Evolutionary conservation across 2,888 invertebrate genomes (phyloP).

Genomic region (Cheiracanthium punctorium): DNA sequence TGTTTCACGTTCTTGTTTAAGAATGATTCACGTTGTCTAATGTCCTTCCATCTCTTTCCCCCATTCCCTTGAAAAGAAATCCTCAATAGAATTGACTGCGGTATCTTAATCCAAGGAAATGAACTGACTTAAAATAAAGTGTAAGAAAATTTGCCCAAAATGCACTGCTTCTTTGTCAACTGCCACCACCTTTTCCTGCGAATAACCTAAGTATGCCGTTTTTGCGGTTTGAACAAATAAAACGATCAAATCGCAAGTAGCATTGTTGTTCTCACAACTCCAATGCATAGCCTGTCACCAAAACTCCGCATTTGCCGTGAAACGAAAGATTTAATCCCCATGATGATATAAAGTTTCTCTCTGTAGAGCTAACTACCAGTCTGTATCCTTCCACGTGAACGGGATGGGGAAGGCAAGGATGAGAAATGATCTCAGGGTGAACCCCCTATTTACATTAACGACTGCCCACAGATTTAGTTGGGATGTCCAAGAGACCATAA

Average conservation of each 20-base stretch:
- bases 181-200: neutral
- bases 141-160: neutral
- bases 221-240: neutral
- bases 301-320: neutral
- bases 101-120: too few relatives aligned
- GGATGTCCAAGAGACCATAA: constrained; percentile 41
- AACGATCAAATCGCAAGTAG: neutral
- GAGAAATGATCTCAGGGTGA: constrained; percentile 6
- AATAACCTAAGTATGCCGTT: neutral
- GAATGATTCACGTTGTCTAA: too few relatives aligned
- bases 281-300: neutral
- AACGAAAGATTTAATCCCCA: neutral
- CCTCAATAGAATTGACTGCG: too few relatives aligned
- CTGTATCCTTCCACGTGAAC: neutral
- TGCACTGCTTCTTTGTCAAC: neutral
- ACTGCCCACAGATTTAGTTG: neutral
- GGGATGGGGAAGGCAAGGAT: neutral
- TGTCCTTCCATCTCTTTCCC: too few relatives aligned
- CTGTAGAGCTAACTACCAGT: neutral
- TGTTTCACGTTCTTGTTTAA: too few relatives aligned
- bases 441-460: neutral
- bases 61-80: too few relatives aligned
- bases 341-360: neutral
- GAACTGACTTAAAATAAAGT: neutral
- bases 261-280: neutral